phyloP scores from a whole-genome alignment of 2,888 invertebrate species.

The Harpalus rubripes region DNA sequence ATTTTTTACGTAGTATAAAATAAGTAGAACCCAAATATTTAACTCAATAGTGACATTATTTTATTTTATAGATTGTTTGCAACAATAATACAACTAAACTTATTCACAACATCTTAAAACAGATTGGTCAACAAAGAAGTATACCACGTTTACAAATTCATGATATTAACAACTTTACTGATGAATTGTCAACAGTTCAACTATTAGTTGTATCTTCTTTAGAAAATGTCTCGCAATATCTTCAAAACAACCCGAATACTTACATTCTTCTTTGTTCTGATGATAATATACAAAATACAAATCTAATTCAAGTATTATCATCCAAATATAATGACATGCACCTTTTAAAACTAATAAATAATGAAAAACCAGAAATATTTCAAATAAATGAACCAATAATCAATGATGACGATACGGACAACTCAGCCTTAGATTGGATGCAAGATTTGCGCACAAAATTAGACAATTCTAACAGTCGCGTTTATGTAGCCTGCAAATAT shows the following conservation, averaged over 20 bases:
- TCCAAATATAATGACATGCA: neutral
- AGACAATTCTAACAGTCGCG: neutral
- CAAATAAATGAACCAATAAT: constrained; percentile 7
- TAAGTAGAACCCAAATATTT: too few relatives aligned
- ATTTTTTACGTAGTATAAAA: too few relatives aligned
- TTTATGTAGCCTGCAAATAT: constrained; percentile 62
- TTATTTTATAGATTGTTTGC: neutral
- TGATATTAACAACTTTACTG: neutral
- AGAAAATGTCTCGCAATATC: neutral
- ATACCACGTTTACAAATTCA: neutral
- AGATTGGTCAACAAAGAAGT: neutral
- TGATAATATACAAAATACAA: neutral
- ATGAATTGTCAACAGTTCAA: neutral
- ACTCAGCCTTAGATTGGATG: constrained; percentile 7
- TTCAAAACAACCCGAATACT: constrained; percentile 10
- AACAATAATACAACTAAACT: neutral
- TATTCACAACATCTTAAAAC: neutral
- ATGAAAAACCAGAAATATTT: neutral
- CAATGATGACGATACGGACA: constrained; percentile 1
- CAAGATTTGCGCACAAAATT: constrained; percentile 1
- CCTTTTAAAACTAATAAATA: constrained; percentile 16
- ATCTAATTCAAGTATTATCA: constrained; percentile 27
- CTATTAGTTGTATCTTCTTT: neutral
- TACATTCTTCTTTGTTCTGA: constrained; percentile 1
- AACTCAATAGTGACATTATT: neutral